Conservation (phyloP, 2,888 invertebrate genomes). For the Meteorus colon region DNA sequence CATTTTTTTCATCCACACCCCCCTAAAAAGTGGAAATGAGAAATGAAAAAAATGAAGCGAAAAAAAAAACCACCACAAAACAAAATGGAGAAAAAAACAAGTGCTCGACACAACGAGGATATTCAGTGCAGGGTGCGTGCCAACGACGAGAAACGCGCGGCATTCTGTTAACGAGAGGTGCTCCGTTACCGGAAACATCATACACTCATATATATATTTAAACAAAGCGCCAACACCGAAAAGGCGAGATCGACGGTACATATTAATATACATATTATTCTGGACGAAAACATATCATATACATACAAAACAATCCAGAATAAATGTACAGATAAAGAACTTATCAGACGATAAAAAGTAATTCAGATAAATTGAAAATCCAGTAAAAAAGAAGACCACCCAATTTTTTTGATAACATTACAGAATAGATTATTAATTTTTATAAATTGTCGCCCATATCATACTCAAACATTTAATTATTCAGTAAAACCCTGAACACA, state of each 20-base stretch:
- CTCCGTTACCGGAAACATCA: conserved; percentile 54
- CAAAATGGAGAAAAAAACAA: background rate
- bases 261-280: too few species aligned
- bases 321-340: too few species aligned
- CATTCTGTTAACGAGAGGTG: conserved; percentile 59
- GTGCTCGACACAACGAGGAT: conserved; percentile 13
- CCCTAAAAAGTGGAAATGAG: background rate
- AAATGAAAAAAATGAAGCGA: conserved; percentile 16
- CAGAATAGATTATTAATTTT: too few species aligned
- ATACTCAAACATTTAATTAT: too few species aligned
- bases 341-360: too few species aligned
- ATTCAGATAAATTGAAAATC: too few species aligned
- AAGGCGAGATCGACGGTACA: background rate
- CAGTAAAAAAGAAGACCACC: too few species aligned
- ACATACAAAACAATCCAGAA: too few species aligned
- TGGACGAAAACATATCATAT: too few species aligned
- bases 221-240: background rate
- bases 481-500: too few species aligned
- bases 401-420: too few species aligned
- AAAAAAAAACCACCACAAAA: background rate
- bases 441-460: too few species aligned
- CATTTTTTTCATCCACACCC: conserved; percentile 25
- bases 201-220: background rate
- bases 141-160: conserved; percentile 53
- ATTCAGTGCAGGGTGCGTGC: conserved; percentile 50